Conservation (phyloP, 2,888 invertebrate species). For the Nemapogon koenigi region DNA sequence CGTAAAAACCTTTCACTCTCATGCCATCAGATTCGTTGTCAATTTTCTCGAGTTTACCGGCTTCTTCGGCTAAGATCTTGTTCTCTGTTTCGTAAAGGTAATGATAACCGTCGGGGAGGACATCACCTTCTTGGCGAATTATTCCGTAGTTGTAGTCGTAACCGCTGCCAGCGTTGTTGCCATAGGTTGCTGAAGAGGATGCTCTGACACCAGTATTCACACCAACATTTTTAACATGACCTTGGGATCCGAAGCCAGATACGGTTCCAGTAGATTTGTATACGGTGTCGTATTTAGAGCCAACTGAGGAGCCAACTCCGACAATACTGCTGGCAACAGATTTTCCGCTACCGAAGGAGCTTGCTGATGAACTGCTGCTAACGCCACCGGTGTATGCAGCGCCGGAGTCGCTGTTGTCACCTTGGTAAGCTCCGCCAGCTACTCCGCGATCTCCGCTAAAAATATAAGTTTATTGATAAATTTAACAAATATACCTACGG, state of each 20-base stretch:
- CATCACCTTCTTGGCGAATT: slow-evolving; percentile 44
- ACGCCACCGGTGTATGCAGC: slow-evolving; percentile 7
- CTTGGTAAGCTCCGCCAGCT: slow-evolving; percentile 25
- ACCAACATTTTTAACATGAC: not conserved
- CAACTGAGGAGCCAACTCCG: slow-evolving; percentile 7
- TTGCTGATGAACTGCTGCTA: slow-evolving; percentile 11
- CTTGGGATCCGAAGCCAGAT: slow-evolving; percentile 4
- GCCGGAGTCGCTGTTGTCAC: slow-evolving; percentile 13
- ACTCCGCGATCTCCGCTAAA: slow-evolving; percentile 27
- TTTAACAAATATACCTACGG: not conserved
- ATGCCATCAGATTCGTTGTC: slow-evolving; percentile 32
- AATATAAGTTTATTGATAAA: slow-evolving; percentile 9
- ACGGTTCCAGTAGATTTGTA: not conserved
- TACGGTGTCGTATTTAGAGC: slow-evolving; percentile 10
- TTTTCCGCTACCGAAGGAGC: slow-evolving; percentile 15
- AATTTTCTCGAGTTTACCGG: slow-evolving; percentile 40
- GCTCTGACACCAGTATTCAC: slow-evolving; percentile 11
- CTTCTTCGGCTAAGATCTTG: slow-evolving; percentile 52
- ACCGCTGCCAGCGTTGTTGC: slow-evolving; percentile 14
- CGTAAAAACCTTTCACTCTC: slow-evolving; percentile 47
- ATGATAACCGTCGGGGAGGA: slow-evolving; percentile 44
- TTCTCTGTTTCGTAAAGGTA: slow-evolving; percentile 57
- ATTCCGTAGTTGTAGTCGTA: slow-evolving; percentile 50
- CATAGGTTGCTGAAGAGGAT: slow-evolving; percentile 5
- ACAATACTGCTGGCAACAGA: slow-evolving; percentile 10